Evolutionary conservation across 2,888 invertebrate genomes (phyloP).

Genomic region (Molanna angustata): DNA sequence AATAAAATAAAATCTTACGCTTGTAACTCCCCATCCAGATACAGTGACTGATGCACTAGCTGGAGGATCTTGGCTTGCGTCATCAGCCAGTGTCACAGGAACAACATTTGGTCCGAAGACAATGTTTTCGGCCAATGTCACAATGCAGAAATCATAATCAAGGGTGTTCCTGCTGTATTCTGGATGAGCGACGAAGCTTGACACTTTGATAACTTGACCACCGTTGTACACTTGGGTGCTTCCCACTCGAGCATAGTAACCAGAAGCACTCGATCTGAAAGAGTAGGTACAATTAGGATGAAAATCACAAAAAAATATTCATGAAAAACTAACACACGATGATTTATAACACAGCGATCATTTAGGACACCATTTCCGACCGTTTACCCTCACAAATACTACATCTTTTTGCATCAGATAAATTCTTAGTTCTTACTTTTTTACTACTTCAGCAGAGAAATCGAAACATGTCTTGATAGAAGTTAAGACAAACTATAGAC

Average conservation of each 20-base stretch:
- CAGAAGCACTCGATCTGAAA: too few relatives aligned
- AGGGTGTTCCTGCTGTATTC: conserved; percentile 35
- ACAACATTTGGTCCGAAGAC: conserved; percentile 14
- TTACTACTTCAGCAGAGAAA: too few relatives aligned
- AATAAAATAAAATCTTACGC: conserved; percentile 18
- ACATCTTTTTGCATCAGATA: too few relatives aligned
- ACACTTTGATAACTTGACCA: conserved; percentile 36
- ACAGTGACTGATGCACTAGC: conserved; percentile 19
- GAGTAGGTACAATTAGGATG: too few relatives aligned
- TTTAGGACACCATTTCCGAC: too few relatives aligned
- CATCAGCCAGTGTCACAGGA: conserved; percentile 13
- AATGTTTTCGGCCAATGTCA: conserved; percentile 12
- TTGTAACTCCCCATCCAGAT: conserved; percentile 29
- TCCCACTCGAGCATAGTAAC: conserved; percentile 36
- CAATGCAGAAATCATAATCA: conserved; percentile 36
- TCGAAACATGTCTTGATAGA: too few relatives aligned
- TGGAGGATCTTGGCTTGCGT: conserved; percentile 12
- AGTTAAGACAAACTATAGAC: too few relatives aligned
- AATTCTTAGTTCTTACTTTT: too few relatives aligned
- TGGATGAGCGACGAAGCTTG: conserved; percentile 34
- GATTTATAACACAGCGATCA: too few relatives aligned
- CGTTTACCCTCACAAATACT: too few relatives aligned
- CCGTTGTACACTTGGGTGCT: conserved; percentile 35
- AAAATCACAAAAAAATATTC: too few relatives aligned
- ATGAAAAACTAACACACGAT: too few relatives aligned